phyloP scores from a whole-genome alignment of 2,113 vertebrate genomes.

The Calypte anna region DNA sequence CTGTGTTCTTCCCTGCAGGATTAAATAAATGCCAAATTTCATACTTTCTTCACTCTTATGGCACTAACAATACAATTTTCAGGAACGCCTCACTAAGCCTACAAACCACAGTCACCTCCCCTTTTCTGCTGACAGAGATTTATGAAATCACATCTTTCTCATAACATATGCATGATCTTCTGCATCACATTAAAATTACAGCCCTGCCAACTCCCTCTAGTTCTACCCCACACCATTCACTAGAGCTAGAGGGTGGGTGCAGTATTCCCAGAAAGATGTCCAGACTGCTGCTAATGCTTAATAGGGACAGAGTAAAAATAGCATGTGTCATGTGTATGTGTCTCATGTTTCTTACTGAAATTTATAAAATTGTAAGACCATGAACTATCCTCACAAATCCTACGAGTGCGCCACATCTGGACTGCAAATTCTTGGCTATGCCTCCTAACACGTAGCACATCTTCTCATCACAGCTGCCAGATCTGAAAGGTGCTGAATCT shows the following conservation, averaged over 20 bases:
- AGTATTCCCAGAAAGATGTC: background rate
- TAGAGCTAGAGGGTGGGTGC: background rate
- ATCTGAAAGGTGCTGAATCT: background rate
- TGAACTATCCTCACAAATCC: background rate
- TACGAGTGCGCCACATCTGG: background rate
- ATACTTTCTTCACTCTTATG: background rate
- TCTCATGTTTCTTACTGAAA: background rate
- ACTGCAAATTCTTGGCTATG: background rate
- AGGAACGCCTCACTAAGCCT: slow-evolving; percentile 9
- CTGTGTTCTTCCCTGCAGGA: background rate
- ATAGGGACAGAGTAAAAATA: background rate
- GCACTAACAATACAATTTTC: slow-evolving; percentile 21
- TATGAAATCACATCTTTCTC: slow-evolving; percentile 22
- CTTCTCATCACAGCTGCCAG: background rate
- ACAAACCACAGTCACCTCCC: slow-evolving; percentile 30
- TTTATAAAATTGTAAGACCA: background rate
- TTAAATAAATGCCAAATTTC: background rate
- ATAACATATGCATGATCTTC: background rate
- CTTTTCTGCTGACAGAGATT: slow-evolving; percentile 13
- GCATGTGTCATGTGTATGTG: rapidly evolving
- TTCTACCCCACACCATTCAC: background rate
- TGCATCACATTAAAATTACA: background rate
- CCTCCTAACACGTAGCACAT: background rate
- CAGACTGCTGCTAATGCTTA: background rate
- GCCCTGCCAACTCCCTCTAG: background rate